A percentile compares a stretch with the other conserved stretches of the same genome.
Evolutionary conservation across 2,113 vertebrate species (phyloP).

Genomic region (Ornithorhynchus anatinus): DNA sequence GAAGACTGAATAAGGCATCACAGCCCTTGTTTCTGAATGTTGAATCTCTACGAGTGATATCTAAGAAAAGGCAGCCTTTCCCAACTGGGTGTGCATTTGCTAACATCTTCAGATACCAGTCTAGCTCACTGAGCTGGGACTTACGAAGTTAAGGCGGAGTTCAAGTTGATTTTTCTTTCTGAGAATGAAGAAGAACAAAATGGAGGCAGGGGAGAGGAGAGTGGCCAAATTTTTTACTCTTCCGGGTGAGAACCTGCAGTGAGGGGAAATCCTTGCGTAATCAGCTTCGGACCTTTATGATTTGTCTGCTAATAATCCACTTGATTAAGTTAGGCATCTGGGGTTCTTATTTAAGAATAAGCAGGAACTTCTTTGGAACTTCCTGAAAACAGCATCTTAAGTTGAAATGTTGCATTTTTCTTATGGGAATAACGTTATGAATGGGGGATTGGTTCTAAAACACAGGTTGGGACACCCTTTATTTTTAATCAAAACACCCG

Average conservation of each 20-base stretch:
- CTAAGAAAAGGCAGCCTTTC: neutral
- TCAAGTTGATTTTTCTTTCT: neutral
- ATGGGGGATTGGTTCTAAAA: no score
- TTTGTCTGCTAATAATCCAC: neutral
- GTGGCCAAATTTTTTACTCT: neutral
- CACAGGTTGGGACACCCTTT: no score
- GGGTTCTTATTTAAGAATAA: neutral
- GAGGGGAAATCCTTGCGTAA: neutral
- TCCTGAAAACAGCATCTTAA: no score
- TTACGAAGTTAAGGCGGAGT: slow-evolving; percentile 2
- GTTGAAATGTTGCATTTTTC: no score
- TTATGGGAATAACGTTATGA: no score
- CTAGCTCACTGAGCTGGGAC: neutral
- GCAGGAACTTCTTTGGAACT: neutral
- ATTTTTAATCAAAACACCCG: no score
- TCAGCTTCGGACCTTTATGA: neutral
- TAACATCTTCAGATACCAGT: neutral
- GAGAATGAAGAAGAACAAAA: neutral
- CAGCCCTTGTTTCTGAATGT: neutral
- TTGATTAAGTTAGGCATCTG: neutral
- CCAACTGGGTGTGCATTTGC: neutral
- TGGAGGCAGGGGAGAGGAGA: neutral
- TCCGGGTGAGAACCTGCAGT: neutral
- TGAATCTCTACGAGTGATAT: neutral
- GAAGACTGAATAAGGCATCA: neutral